Evolutionary conservation across 2,888 invertebrate species (phyloP), one percentile per base, ranked within the genome.

Genomic region (Caenorhabditis panamensis): DNA sequence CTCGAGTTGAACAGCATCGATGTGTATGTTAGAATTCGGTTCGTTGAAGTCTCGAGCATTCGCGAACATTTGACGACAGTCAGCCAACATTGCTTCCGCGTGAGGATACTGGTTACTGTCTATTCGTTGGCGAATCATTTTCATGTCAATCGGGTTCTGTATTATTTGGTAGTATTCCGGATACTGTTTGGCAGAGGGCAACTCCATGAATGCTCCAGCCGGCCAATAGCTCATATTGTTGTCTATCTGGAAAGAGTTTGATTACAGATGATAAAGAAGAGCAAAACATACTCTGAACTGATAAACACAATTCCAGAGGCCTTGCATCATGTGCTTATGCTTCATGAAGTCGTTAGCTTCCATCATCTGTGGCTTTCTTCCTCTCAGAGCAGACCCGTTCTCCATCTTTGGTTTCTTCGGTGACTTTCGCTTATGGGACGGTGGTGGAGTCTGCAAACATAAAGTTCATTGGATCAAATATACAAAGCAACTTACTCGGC

Each of bases 41-140:
- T 98, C 97, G 91, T 99, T 99, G 92, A 96, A 99, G 86, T 95
- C 95, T 0, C 96, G 95, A 90, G 98, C 98, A 92, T 99, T 99
- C 75, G 94, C 94, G 92, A 99, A 98, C 97, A 99, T 97, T n/a
- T 96, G 93, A 84, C 82, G 67, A 44, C 89, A 72, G 64, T 91
- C 91, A 9, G 75, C 78, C 37, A 87, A 63, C 79, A 90, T 77
- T 9, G 88, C 84, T 18, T 71, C 79, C 26, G 87, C 87, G 13
- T 78, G 76, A 1, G 79, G 77, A 75, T 91, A 90, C 76, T 84
- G 78, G 63, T 87, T 77, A 6, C 53, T 79, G 66, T 90, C 88
- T 24, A 93, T 91, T 83, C 92, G 92, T 59, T 91, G 90, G 73
- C 92, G 91, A 67, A 99, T 97, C 92, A 96, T 96, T 84, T 95